These are phyloP conservation scores for Protaetia brevitarsis DNA, from an alignment of 1,140 invertebrate species.

Conservation along the genomic window DNA sequence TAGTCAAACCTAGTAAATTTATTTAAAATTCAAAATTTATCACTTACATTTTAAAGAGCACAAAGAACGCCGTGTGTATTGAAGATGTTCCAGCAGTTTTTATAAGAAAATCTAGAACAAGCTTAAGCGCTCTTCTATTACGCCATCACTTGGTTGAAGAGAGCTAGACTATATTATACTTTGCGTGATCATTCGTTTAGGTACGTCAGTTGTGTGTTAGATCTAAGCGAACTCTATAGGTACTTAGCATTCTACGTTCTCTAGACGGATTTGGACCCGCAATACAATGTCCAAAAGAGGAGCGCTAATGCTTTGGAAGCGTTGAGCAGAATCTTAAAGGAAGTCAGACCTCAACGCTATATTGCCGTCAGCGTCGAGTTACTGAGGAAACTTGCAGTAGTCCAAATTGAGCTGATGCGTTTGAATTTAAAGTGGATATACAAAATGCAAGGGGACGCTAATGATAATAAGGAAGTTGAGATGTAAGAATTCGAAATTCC, in stretches of 20 bases:
- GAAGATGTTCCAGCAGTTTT: conserved; percentile 32
- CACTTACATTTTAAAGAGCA: too few species aligned
- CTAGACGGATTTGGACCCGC: conserved; percentile 62
- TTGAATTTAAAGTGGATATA: conserved; percentile 44
- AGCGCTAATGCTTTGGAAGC: conserved; percentile 64
- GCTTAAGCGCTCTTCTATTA: conserved; percentile 61
- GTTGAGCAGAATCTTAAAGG: conserved; percentile 49
- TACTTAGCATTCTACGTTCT: conserved; percentile 67
- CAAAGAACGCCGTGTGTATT: too few species aligned
- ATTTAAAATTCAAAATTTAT: too few species aligned
- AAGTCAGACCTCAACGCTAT: conserved; percentile 48
- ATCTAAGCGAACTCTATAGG: conserved; percentile 67
- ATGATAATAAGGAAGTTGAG: too few species aligned
- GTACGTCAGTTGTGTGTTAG: conserved; percentile 65
- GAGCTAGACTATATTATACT: conserved; percentile 64
- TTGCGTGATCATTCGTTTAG: conserved; percentile 66
- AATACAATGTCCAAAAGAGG: conserved; percentile 69
- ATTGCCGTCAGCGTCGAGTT: conserved; percentile 46
- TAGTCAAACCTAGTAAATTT: too few species aligned
- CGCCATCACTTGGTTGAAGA: conserved; percentile 63
- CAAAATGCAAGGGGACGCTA: conserved; percentile 24
- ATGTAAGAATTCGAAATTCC: too few species aligned
- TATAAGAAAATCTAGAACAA: conserved; percentile 50
- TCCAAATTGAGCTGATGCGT: conserved; percentile 58
- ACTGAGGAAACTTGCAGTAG: conserved; percentile 50